phyloP scores from a whole-genome alignment of 2,113 vertebrate genomes.

The Ceyx melanurus region DNA sequence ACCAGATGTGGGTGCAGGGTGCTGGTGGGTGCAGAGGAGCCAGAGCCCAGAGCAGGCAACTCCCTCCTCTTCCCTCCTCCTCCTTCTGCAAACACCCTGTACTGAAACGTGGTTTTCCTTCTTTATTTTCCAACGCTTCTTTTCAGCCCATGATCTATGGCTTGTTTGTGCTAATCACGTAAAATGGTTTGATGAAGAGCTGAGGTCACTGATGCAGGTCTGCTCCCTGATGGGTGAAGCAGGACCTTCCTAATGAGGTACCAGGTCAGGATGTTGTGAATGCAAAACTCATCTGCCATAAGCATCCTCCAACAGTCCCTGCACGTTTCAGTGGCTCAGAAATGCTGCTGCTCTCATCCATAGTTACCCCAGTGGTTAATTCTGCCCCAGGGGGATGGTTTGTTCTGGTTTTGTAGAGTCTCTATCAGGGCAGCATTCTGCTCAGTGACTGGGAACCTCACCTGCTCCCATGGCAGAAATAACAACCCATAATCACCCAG shows the following conservation, averaged over 20 bases:
- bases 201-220: not conserved
- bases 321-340: not conserved
- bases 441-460: not conserved
- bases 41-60: not conserved
- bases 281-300: not conserved
- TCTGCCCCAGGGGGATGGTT: not conserved
- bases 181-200: not conserved
- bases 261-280: not conserved
- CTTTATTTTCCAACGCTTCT: not conserved
- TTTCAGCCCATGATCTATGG: not conserved
- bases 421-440: not conserved
- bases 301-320: not conserved
- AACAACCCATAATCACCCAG: not conserved
- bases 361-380: not conserved
- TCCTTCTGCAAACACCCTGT: fast-evolving
- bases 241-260: not conserved
- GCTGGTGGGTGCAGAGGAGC: not conserved
- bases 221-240: not conserved
- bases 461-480: not conserved
- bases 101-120: fast-evolving
- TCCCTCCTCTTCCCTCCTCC: not conserved
- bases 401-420: not conserved
- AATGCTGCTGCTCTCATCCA: not conserved
- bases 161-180: not conserved
- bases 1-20: not conserved